Evolutionary conservation across 2,888 invertebrate species (phyloP).

Genomic region (Acleris cristana): DNA sequence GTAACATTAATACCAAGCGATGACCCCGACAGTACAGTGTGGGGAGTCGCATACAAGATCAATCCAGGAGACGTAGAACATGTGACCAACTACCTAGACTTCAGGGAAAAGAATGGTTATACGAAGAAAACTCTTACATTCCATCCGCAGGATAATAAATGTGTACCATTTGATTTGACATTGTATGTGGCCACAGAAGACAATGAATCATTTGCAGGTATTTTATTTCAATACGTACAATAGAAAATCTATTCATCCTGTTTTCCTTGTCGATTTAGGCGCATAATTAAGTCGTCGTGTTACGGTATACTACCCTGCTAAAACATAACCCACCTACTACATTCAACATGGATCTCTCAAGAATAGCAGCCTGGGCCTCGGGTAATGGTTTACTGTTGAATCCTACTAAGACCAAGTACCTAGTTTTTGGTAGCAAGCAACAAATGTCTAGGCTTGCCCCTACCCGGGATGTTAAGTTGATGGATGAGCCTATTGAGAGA

Average conservation of each 20-base stretch:
- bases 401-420: too few species aligned
- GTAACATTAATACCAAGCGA: conserved; percentile 90
- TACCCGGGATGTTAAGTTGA: too few species aligned
- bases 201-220: conserved; percentile 90
- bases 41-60: conserved; percentile 97
- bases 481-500: too few species aligned
- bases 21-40: conserved; percentile 87
- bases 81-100: conserved; percentile 93
- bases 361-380: too few species aligned
- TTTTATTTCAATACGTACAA: conserved; percentile 38
- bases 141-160: conserved; percentile 82
- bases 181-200: conserved; percentile 92
- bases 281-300: too few species aligned
- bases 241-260: not conserved
- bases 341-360: too few species aligned
- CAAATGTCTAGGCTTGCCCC: too few species aligned
- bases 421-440: too few species aligned
- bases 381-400: too few species aligned
- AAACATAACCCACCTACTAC: too few species aligned
- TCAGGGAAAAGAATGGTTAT: conserved; percentile 97
- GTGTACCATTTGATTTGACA: conserved; percentile 86
- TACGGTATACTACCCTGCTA: too few species aligned
- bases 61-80: conserved; percentile 85
- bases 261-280: not conserved
- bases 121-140: conserved; percentile 88